Conservation (phyloP, 2,797 vertebrate species). For the Syngnathus acus region DNA sequence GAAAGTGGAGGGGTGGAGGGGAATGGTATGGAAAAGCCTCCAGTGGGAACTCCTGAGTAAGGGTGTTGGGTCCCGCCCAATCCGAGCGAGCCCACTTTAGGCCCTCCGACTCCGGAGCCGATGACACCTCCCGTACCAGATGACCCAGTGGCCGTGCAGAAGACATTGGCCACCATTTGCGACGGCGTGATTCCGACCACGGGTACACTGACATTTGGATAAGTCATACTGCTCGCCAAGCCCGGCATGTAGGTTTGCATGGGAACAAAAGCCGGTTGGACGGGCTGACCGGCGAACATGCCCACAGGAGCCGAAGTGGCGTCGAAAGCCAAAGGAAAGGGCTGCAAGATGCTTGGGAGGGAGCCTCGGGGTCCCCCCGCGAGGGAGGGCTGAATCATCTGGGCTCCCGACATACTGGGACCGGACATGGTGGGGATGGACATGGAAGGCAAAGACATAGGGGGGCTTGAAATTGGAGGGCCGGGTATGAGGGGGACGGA, state of each 20-base stretch:
- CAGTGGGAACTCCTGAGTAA: conserved; percentile 35
- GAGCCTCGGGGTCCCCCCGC: conserved; percentile 51
- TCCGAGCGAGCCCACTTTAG: conserved; percentile 58
- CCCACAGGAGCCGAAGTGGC: conserved; percentile 61
- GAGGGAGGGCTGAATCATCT: conserved; percentile 52
- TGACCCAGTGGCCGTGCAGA: conserved; percentile 78
- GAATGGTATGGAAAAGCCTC: conserved; percentile 55
- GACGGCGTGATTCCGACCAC: conserved; percentile 90
- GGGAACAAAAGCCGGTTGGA: conserved; percentile 71
- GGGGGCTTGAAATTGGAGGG: conserved; percentile 57
- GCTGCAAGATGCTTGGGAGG: conserved; percentile 72
- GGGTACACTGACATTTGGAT: conserved; percentile 73
- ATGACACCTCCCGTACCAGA: conserved; percentile 49
- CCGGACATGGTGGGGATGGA: conserved; percentile 63
- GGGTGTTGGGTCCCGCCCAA: conserved; percentile 38
- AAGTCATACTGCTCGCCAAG: conserved; percentile 74
- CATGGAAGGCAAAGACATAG: conserved; percentile 66
- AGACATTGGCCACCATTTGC: conserved; percentile 90
- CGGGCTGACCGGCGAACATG: conserved; percentile 67
- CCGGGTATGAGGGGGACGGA: conserved; percentile 61
- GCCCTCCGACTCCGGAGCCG: conserved; percentile 45
- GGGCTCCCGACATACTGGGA: conserved; percentile 58
- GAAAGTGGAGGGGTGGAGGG: conserved; percentile 41
- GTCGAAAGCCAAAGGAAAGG: conserved; percentile 75
- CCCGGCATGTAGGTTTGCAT: conserved; percentile 75